phyloP scores from a whole-genome alignment of 1,140 invertebrate species.

The Dreissena rostriformis region DNA sequence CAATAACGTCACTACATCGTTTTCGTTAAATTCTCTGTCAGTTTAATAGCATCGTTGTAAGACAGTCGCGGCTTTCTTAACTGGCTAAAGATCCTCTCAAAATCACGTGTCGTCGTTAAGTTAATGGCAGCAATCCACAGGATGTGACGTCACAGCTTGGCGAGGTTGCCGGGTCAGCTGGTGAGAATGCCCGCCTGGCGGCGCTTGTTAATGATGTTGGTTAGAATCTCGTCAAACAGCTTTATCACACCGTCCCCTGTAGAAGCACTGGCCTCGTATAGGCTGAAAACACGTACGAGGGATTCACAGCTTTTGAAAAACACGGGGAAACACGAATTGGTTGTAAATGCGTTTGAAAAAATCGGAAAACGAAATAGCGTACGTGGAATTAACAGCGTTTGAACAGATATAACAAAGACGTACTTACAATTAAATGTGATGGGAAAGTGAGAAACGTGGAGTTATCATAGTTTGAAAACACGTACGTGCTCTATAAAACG shows the following conservation, averaged over 20 bases:
- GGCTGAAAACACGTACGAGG: constrained; percentile 60
- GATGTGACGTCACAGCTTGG: neutral
- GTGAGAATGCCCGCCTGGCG: constrained; percentile 36
- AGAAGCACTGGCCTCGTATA: constrained; percentile 75
- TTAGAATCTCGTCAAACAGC: constrained; percentile 71
- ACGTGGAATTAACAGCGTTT: too few relatives aligned
- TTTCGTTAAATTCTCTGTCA: neutral
- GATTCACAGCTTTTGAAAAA: too few relatives aligned
- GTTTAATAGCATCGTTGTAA: neutral
- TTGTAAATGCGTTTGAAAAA: too few relatives aligned
- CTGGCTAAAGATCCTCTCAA: neutral
- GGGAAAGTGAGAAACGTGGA: too few relatives aligned
- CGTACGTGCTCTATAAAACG: too few relatives aligned
- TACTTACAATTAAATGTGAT: too few relatives aligned
- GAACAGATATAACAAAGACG: too few relatives aligned
- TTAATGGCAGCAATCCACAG: neutral
- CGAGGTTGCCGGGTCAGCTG: neutral
- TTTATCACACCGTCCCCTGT: constrained; percentile 74
- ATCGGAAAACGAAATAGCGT: too few relatives aligned
- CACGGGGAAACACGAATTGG: too few relatives aligned
- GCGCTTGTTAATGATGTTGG: constrained; percentile 57
- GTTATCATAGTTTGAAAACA: too few relatives aligned
- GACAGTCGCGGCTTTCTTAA: neutral
- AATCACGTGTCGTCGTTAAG: neutral
- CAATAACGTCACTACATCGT: neutral